A percentile compares a stretch with the other conserved stretches of the same genome.
Evolutionary conservation across 2,888 invertebrate species (phyloP).

Genomic region (Cyclophora punctaria): DNA sequence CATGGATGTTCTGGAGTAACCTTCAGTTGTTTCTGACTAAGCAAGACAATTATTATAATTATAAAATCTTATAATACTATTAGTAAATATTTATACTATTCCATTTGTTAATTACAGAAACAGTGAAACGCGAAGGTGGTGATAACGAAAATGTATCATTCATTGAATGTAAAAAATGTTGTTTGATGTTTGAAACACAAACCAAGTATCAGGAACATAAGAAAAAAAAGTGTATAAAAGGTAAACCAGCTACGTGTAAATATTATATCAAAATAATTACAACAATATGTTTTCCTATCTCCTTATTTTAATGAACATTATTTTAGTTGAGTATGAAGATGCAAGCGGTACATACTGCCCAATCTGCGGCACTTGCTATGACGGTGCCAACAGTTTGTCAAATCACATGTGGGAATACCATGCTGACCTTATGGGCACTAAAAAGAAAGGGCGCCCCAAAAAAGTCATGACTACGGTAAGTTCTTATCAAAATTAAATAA

Average conservation of each 20-base stretch:
- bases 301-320: background rate
- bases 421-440: conserved; percentile 60
- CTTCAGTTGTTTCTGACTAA: no score
- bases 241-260: conserved; percentile 13
- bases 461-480: conserved; percentile 52
- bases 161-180: conserved; percentile 35
- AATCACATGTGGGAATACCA: conserved; percentile 58
- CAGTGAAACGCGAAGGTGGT: conserved; percentile 34
- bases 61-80: no score
- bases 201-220: conserved; percentile 31
- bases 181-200: conserved; percentile 26
- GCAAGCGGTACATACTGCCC: conserved; percentile 47
- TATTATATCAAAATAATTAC: no score
- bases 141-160: conserved; percentile 14
- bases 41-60: no score
- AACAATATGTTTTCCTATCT: no score
- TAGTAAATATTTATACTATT: background rate
- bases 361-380: conserved; percentile 46
- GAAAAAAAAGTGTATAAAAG: conserved; percentile 39
- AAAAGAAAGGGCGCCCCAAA: conserved; percentile 60
- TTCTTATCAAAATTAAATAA: no score
- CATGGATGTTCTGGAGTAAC: no score
- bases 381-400: conserved; percentile 44
- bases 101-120: conserved; percentile 23
- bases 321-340: conserved; percentile 46